Evolutionary conservation across 92 coral and sea anemone genomes (phyloP).

Genomic region (Epizoanthus rinbou): DNA sequence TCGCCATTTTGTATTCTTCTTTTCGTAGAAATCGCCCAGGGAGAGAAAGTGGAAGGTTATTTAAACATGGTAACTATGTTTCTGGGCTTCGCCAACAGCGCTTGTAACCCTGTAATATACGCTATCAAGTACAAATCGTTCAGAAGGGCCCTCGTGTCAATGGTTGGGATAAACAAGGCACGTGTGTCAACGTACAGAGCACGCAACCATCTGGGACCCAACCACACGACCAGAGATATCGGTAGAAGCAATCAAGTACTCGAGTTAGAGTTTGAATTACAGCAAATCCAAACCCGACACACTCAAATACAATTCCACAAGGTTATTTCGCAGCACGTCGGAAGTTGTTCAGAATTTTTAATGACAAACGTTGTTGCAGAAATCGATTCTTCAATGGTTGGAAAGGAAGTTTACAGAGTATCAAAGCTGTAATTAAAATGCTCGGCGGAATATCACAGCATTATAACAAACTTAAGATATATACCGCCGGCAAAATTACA

Average conservation of each 20-base stretch:
- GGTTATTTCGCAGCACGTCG: neutral
- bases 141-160: conserved; percentile 42
- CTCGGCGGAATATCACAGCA: too few species aligned
- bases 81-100: conserved; percentile 72
- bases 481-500: too few species aligned
- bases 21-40: conserved; percentile 52
- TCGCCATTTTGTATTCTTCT: conserved; percentile 71
- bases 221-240: neutral
- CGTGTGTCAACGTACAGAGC: neutral
- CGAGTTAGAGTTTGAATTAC: neutral
- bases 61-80: conserved; percentile 64
- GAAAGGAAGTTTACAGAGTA: too few species aligned
- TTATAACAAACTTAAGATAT: too few species aligned
- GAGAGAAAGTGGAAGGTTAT: conserved; percentile 41
- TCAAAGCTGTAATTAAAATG: too few species aligned
- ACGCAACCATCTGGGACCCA: neutral
- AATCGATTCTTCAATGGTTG: neutral
- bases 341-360: neutral
- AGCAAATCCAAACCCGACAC: neutral
- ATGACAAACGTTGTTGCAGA: neutral
- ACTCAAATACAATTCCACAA: neutral
- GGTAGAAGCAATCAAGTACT: neutral
- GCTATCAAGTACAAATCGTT: conserved; percentile 59
- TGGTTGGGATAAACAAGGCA: conserved; percentile 22
- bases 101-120: conserved; percentile 71